Percentiles rank a stretch among this genome's conserved stretches.
These are phyloP conservation scores for Saccopteryx leptura DNA, from an alignment of 2,113 vertebrate species.

Conservation along the genomic window DNA sequence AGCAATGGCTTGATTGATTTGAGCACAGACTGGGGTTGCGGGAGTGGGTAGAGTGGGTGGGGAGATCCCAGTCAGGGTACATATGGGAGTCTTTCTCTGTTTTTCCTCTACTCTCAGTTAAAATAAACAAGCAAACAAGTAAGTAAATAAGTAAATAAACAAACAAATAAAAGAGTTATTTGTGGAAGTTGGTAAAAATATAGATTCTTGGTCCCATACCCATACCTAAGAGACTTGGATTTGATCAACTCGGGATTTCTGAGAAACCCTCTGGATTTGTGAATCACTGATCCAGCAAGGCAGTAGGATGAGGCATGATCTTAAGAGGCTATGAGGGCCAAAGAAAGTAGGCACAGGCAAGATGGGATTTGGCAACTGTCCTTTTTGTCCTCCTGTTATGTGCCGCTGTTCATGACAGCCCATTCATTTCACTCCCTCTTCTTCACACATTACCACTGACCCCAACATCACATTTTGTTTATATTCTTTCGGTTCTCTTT, in stretches of 20 bases:
- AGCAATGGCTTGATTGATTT: no score
- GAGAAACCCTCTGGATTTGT: constrained; percentile 11
- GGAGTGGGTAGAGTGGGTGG: no score
- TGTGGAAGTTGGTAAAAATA: constrained; percentile 35
- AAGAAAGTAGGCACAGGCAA: neutral
- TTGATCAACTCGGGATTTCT: constrained; percentile 24
- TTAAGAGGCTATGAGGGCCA: neutral
- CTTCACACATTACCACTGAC: neutral
- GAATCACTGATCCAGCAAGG: neutral
- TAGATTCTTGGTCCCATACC: neutral
- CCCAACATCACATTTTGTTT: neutral
- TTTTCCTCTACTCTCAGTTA: no score
- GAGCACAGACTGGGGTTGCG: no score
- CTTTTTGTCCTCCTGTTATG: neutral
- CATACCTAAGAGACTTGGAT: neutral
- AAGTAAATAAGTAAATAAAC: no score
- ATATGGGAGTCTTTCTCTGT: no score
- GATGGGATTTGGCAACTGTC: neutral
- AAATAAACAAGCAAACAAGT: no score
- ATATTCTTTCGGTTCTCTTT: neutral
- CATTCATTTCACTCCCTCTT: neutral
- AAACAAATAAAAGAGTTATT: constrained; percentile 1
- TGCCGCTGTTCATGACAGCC: neutral
- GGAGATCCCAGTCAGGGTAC: no score
- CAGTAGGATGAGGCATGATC: neutral